phyloP scores from a whole-genome alignment of 2,113 vertebrate species.

The Xyrauchen texanus region DNA sequence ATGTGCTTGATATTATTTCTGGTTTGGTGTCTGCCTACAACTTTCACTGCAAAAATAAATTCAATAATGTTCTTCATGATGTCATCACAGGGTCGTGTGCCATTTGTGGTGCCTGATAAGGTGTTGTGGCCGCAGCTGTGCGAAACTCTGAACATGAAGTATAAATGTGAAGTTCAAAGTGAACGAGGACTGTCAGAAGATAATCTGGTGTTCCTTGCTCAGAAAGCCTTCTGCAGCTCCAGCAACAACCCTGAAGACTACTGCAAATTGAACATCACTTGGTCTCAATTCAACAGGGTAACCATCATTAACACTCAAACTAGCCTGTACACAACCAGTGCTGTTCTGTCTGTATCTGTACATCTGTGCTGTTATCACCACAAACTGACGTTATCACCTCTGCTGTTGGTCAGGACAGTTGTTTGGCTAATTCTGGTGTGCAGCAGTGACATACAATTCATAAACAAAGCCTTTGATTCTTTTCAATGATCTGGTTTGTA shows the following conservation, averaged over 20 bases:
- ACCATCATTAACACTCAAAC: not conserved
- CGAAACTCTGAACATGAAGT: conserved; percentile 91
- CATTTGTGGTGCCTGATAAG: conserved; percentile 89
- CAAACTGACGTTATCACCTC: too few species aligned
- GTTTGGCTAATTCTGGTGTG: too few species aligned
- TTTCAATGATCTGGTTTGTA: too few species aligned
- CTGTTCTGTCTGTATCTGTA: too few species aligned
- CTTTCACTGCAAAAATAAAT: not conserved
- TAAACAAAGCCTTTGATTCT: too few species aligned
- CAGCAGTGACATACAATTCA: too few species aligned
- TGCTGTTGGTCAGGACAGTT: too few species aligned
- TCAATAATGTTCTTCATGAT: not conserved
- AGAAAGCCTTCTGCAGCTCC: conserved; percentile 89
- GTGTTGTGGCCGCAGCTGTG: conserved; percentile 88
- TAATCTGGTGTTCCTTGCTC: conserved; percentile 88
- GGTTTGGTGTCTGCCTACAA: too few species aligned
- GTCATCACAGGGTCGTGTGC: conserved; percentile 82
- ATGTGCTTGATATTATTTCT: too few species aligned
- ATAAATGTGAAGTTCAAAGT: conserved; percentile 92
- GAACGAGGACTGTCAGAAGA: conserved; percentile 86
- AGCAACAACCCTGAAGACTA: conserved; percentile 86
- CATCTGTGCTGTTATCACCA: too few species aligned
- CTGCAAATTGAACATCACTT: conserved; percentile 86
- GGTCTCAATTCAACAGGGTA: conserved; percentile 91
- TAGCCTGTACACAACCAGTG: not conserved